phyloP scores from a whole-genome alignment of 2,888 invertebrate species.

The Dasypolia templi region DNA sequence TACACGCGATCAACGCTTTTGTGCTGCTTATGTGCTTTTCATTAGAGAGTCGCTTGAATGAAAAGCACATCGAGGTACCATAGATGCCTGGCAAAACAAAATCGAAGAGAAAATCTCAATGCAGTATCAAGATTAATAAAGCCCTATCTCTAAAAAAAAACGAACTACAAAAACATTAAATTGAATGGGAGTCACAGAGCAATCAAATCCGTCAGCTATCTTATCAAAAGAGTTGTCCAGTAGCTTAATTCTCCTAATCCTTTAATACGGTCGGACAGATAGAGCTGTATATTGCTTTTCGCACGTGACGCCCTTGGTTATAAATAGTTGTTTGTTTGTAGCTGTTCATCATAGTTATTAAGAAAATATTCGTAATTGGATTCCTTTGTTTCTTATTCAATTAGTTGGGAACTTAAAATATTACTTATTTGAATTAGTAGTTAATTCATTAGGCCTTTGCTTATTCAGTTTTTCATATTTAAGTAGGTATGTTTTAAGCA shows the following conservation, averaged over 20 bases:
- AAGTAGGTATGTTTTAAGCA: not conserved
- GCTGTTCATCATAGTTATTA: constrained; percentile 5
- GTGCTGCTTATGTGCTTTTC: too few species aligned
- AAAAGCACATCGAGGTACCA: not conserved
- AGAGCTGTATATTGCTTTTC: constrained; percentile 53
- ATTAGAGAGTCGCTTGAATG: too few species aligned
- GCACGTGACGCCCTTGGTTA: constrained; percentile 32
- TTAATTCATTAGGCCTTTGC: not conserved
- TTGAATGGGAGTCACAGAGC: constrained; percentile 17
- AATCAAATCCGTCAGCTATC: constrained; percentile 47
- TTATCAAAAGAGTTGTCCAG: constrained; percentile 59
- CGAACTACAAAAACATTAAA: constrained; percentile 32
- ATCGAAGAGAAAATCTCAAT: constrained; percentile 32
- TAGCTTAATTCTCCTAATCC: constrained; percentile 63
- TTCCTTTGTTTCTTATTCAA: not conserved
- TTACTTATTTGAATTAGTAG: not conserved
- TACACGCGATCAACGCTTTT: too few species aligned
- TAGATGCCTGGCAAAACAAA: not conserved
- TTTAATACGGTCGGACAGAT: constrained; percentile 55
- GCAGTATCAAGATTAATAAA: constrained; percentile 22
- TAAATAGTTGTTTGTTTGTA: constrained; percentile 29
- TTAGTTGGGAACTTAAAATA: not conserved
- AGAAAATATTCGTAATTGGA: constrained; percentile 1
- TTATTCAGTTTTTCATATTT: constrained; percentile 5
- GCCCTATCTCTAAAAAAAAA: not conserved